Evolutionary conservation across 2,888 invertebrate genomes (phyloP).

Genomic region (Amblyjoppa proteus): DNA sequence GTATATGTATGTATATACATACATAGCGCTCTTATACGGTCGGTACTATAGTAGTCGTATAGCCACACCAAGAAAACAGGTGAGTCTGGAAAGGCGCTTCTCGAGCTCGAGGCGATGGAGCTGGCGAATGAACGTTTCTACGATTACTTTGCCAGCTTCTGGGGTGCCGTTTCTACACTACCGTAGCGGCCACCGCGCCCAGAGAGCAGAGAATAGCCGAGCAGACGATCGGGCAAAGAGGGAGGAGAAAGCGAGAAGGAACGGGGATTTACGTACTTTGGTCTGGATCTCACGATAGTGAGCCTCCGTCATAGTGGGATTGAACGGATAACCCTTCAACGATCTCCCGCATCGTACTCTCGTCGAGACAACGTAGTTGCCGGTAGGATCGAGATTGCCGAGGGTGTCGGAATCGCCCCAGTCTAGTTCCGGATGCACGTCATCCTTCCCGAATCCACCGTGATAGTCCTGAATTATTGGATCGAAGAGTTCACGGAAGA

Average conservation of each 20-base stretch:
- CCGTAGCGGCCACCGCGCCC: conserved; percentile 18
- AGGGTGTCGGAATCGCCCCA: conserved; percentile 87
- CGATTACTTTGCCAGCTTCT: conserved; percentile 62
- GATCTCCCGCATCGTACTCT: conserved; percentile 89
- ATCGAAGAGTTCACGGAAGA: conserved; percentile 89
- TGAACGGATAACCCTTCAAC: conserved; percentile 88
- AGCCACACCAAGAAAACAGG: conserved; percentile 42
- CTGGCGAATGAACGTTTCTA: conserved; percentile 60
- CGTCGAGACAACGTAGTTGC: conserved; percentile 88
- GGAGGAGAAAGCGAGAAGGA: background rate
- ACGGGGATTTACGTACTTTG: conserved; percentile 81
- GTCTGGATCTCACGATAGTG: conserved; percentile 89
- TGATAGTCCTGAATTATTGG: conserved; percentile 90
- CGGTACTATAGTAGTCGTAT: conserved; percentile 27
- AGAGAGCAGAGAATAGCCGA: conserved; percentile 19
- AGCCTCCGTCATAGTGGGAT: conserved; percentile 88
- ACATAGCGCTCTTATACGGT: background rate
- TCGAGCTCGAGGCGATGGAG: conserved; percentile 59
- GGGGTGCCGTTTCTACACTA: conserved; percentile 28
- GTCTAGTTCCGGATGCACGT: conserved; percentile 87
- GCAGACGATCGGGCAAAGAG: background rate
- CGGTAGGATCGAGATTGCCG: conserved; percentile 88
- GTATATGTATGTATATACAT: background rate
- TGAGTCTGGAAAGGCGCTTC: conserved; percentile 55
- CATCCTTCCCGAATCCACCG: conserved; percentile 86